Evolutionary conservation across 1,140 invertebrate species (phyloP), one percentile per base, ranked within the genome.

Genomic region (Tetramorium alpestre): DNA sequence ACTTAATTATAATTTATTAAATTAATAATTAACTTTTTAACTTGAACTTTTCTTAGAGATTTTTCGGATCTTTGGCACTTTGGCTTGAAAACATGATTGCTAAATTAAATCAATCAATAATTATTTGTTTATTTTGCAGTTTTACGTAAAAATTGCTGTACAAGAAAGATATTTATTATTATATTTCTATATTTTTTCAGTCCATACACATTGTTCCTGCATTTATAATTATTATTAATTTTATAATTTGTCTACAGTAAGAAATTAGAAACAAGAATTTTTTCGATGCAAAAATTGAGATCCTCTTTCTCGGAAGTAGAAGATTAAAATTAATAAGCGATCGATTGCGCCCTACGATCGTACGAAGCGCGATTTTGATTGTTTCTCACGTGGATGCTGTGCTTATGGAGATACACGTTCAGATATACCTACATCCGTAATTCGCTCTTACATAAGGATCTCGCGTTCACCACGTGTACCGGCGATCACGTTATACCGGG

Each of bases 401-500:
- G 13, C 33, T 11, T 11, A 3, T 28, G 44, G 11, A 47, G 22
- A 77, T 77, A 16, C 44, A 54, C n/a, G 38, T 75, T 5, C 16
- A 11, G 25, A 18, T 67, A 38, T 28, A 80, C 22, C 60, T 16
- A 33, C 41, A 28, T 47, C 16, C 44, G 8, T 47, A 38, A 67
- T 60, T 60, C 64, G 65, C n/a, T 87, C 44, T 88, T 88, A 88
- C 44, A 65, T 82, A 88, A 87, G 76, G 28, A 51, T 73, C 41
- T 76, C 49, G 69, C 18, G 54, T 22, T 56, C 25, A 90, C 75
- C 89, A 90, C 87, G 90, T 89, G 89, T 81, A 80, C 69, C 3
- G 58, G 13, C 33, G 73, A 73, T 90, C 87, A 85, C 87, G 87
- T 89, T 91, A 82, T 44, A 69, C 22, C 51, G 54, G 51, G n/a